Percentiles rank a stretch among this genome's conserved stretches.
phyloP scores from a whole-genome alignment of 2,888 invertebrate genomes.

The Sericinus montela region DNA sequence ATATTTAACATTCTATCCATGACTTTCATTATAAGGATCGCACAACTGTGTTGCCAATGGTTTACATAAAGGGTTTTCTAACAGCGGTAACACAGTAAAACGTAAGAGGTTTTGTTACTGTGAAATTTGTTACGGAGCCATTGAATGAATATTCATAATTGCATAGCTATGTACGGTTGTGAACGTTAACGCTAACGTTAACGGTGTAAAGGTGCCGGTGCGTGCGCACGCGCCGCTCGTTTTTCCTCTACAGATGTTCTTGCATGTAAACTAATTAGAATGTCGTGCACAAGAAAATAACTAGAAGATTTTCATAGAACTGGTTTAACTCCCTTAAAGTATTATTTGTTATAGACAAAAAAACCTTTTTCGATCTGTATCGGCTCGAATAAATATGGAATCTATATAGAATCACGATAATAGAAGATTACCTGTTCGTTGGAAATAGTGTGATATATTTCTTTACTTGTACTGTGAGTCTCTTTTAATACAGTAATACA shows the following conservation, averaged over 20 bases:
- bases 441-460: too few species aligned
- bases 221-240: conserved; percentile 10
- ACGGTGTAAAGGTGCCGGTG: conserved; percentile 18
- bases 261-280: not conserved
- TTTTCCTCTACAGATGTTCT: not conserved
- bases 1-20: too few species aligned
- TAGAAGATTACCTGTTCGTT: too few species aligned
- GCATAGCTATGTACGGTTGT: conserved; percentile 19
- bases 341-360: too few species aligned
- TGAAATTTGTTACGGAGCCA: conserved; percentile 21
- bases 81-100: conserved; percentile 6
- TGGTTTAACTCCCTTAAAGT: too few species aligned
- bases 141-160: conserved; percentile 24
- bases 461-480: too few species aligned
- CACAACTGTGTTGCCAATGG: not conserved
- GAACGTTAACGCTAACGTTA: conserved; percentile 23
- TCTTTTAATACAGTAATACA: too few species aligned
- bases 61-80: conserved; percentile 17
- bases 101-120: conserved; percentile 10
- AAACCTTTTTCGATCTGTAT: too few species aligned
- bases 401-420: too few species aligned
- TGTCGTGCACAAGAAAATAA: too few species aligned
- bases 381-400: too few species aligned
- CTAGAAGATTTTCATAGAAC: too few species aligned
- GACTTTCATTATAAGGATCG: not conserved